Evolutionary conservation across 1,140 invertebrate species (phyloP).

Genomic region (Drosophila lini): DNA sequence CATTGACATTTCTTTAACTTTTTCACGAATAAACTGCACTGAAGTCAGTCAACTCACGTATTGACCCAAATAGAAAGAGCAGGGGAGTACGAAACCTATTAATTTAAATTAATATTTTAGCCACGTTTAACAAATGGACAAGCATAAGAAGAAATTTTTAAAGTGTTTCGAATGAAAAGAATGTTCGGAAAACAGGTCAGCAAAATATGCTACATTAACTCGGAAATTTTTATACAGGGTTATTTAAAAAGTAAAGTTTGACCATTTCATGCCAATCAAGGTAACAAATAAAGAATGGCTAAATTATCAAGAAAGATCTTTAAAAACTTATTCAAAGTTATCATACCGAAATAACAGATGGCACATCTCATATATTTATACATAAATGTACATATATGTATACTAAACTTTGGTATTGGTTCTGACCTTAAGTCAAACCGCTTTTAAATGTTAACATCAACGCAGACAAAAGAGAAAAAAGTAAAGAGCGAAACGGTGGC

Average conservation of each 20-base stretch:
- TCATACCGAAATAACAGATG: no score
- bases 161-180: background rate
- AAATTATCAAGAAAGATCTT: background rate
- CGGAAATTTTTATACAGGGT: background rate
- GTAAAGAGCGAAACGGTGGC: slow-evolving; percentile 52
- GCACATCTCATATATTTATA: no score
- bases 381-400: background rate
- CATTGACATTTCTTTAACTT: slow-evolving; percentile 62
- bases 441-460: slow-evolving; percentile 58
- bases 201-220: background rate
- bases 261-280: background rate
- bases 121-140: slow-evolving; percentile 3
- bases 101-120: background rate
- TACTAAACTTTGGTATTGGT: slow-evolving; percentile 52
- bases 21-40: slow-evolving; percentile 2
- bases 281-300: background rate
- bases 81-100: background rate
- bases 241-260: background rate
- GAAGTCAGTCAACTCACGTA: slow-evolving; percentile 51
- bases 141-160: background rate
- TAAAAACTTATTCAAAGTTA: background rate
- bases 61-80: slow-evolving; percentile 16
- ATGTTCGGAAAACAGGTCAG: background rate
- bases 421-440: slow-evolving; percentile 58
- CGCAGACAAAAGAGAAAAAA: slow-evolving; percentile 32